A percentile compares a stretch with the other conserved stretches of the same genome.
These are phyloP conservation scores for Diacarnus erythraeanus DNA, from an alignment of 37 sponge, comb jelly and placozoan genomes.

Conservation along the genomic window DNA sequence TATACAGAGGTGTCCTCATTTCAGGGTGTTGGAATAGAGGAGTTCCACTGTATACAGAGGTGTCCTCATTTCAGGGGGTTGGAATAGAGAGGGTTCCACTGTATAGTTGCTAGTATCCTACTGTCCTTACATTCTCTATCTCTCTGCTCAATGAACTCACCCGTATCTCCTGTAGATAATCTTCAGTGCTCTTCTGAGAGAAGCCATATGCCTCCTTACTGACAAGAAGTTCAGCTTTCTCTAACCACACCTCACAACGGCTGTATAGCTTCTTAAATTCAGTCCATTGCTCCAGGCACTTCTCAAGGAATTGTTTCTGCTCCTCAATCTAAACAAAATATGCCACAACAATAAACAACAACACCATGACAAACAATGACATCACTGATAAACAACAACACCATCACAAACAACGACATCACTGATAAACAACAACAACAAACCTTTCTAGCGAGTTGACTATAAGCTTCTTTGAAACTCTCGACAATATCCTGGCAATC, in stretches of 20 bases:
- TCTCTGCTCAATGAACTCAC: constrained; percentile 2
- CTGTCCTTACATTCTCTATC: too few species aligned
- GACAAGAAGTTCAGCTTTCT: constrained; percentile 13
- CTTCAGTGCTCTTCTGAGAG: constrained; percentile 10
- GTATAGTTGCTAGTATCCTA: too few species aligned
- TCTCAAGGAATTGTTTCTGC: constrained; percentile 29
- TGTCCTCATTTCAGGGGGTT: too few species aligned
- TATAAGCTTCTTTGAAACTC: not conserved
- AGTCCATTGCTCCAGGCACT: constrained; percentile 20
- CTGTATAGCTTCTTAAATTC: not conserved
- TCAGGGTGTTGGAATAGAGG: too few species aligned
- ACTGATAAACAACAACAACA: not conserved
- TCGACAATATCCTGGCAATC: not conserved
- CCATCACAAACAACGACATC: too few species aligned
- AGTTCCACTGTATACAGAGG: too few species aligned
- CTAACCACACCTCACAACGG: constrained; percentile 18
- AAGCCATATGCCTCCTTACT: constrained; percentile 20
- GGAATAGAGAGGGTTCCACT: too few species aligned
- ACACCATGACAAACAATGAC: too few species aligned
- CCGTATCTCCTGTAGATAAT: not conserved
- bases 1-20: too few species aligned
- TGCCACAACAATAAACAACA: not conserved
- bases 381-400: not conserved
- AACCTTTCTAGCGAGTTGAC: not conserved
- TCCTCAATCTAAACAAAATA: constrained; percentile 11